phyloP scores from a whole-genome alignment of 2,888 invertebrate genomes.

The Leucophora obtusa region DNA sequence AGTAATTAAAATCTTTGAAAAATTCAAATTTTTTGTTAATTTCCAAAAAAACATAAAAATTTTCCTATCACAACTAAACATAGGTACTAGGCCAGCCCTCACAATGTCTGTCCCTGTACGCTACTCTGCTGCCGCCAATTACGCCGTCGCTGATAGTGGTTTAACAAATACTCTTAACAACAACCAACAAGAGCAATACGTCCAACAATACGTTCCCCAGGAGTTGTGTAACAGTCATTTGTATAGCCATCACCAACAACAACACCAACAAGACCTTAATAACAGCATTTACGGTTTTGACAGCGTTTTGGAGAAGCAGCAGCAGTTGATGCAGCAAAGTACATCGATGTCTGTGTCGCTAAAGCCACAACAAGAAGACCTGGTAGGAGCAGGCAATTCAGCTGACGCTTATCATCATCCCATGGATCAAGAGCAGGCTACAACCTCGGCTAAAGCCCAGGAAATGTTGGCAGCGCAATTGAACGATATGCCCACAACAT shows the following conservation, averaged over 20 bases:
- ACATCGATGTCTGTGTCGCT: constrained; percentile 75
- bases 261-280: constrained; percentile 59
- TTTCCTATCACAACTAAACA: constrained; percentile 61
- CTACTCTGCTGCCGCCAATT: constrained; percentile 79
- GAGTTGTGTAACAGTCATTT: constrained; percentile 67
- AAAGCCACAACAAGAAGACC: constrained; percentile 67
- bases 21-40: constrained; percentile 41
- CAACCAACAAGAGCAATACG: constrained; percentile 75
- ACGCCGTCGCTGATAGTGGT: constrained; percentile 78
- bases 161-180: constrained; percentile 75
- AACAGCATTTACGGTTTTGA: constrained; percentile 70
- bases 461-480: constrained; percentile 41
- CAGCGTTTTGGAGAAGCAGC: constrained; percentile 71
- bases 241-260: constrained; percentile 68
- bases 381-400: constrained; percentile 61
- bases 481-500: constrained; percentile 60
- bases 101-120: constrained; percentile 80
- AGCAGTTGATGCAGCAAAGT: constrained; percentile 77
- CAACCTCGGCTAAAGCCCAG: constrained; percentile 48
- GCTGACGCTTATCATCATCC: constrained; percentile 54
- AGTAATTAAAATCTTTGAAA: constrained; percentile 44
- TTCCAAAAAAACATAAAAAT: constrained; percentile 62
- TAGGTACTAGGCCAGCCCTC: constrained; percentile 80
- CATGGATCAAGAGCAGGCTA: constrained; percentile 55
- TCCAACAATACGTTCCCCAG: constrained; percentile 72